Evolutionary conservation across 92 coral and sea anemone species (phyloP).

Genomic region (Parazoanthus swiftii): DNA sequence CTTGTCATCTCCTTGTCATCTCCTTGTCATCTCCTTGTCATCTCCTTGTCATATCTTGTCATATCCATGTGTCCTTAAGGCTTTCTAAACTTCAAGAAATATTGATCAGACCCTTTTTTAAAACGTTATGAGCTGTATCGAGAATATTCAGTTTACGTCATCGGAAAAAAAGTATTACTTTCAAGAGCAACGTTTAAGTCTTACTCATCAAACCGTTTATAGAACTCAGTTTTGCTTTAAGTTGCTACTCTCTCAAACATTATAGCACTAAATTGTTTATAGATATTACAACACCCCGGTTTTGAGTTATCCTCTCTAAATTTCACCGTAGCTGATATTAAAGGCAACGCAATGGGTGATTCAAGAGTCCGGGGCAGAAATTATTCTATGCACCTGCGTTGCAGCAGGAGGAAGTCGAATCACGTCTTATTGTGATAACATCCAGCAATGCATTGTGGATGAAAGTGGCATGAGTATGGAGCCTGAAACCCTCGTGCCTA

Average conservation of each 20-base stretch:
- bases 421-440: constrained; percentile 22
- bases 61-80: too few species aligned
- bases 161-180: too few species aligned
- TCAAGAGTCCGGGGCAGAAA: constrained; percentile 53
- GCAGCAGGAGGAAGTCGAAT: constrained; percentile 63
- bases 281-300: not conserved
- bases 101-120: too few species aligned
- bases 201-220: too few species aligned
- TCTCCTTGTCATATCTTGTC: too few species aligned
- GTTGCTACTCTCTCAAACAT: not conserved
- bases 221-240: not conserved
- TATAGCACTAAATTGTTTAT: not conserved
- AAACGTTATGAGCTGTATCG: too few species aligned
- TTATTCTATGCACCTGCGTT: constrained; percentile 69
- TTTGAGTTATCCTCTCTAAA: not conserved
- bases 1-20: too few species aligned
- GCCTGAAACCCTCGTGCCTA: constrained; percentile 73
- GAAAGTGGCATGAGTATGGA: constrained; percentile 89
- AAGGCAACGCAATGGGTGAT: constrained; percentile 64
- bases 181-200: too few species aligned
- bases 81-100: too few species aligned
- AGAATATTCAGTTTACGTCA: too few species aligned
- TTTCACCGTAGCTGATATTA: constrained; percentile 44
- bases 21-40: too few species aligned
- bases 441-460: constrained; percentile 78